Percentiles rank a stretch among this genome's conserved stretches.
These are phyloP conservation scores for Drosophila atripex DNA, from an alignment of 2,888 invertebrate genomes.

Conservation along the genomic window DNA sequence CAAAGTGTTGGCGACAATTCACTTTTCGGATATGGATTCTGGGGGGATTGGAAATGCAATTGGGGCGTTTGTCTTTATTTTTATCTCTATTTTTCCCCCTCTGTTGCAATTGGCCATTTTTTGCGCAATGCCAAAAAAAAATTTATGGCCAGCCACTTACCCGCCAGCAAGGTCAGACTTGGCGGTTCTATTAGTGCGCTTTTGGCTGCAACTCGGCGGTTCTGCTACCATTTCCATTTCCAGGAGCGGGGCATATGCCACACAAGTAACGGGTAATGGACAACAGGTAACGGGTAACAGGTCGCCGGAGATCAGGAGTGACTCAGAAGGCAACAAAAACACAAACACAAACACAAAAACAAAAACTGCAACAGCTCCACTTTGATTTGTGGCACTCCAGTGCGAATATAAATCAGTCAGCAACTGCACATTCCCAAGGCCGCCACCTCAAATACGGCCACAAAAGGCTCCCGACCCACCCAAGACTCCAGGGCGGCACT, in stretches of 20 bases:
- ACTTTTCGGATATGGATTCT: slow-evolving; percentile 61
- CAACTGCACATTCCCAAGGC: slow-evolving; percentile 72
- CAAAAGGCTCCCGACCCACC: slow-evolving; percentile 29
- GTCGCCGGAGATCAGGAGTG: slow-evolving; percentile 46
- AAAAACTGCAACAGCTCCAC: slow-evolving; percentile 44
- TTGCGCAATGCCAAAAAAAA: slow-evolving; percentile 65
- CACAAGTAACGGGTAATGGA: slow-evolving; percentile 8
- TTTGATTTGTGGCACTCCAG: slow-evolving; percentile 70
- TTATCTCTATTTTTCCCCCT: slow-evolving; percentile 5
- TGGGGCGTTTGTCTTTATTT: not conserved
- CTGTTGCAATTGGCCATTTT: slow-evolving; percentile 27
- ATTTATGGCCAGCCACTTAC: slow-evolving; percentile 72
- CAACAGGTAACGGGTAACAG: slow-evolving; percentile 10
- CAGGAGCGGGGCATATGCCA: slow-evolving; percentile 28
- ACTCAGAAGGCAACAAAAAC: slow-evolving; percentile 48
- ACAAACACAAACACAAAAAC: too few relatives aligned
- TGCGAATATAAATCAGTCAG: slow-evolving; percentile 63
- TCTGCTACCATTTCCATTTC: slow-evolving; percentile 9
- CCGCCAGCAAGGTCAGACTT: slow-evolving; percentile 74
- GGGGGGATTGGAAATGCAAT: slow-evolving; percentile 22
- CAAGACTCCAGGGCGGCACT: slow-evolving; percentile 7
- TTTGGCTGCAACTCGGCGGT: not conserved
- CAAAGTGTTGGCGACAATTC: slow-evolving; percentile 74
- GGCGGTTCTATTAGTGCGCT: slow-evolving; percentile 9
- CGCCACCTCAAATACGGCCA: slow-evolving; percentile 23